Evolutionary conservation across 2,113 vertebrate species (phyloP), one percentile per base, ranked within the genome.

Genomic region (Phaetusa simplex): DNA sequence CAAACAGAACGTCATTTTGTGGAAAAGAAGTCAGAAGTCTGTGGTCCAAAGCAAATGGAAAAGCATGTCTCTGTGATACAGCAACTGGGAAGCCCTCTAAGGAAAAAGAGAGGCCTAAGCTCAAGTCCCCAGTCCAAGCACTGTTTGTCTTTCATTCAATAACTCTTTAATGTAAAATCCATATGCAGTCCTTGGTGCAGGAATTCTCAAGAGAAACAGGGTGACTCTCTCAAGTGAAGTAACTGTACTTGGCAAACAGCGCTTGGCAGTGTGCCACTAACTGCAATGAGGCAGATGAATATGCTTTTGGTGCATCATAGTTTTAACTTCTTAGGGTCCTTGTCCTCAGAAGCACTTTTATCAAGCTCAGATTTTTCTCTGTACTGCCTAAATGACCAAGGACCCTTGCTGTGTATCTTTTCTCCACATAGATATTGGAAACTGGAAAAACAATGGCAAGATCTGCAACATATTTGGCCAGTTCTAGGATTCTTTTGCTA

Each of bases 151-250:
- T 96, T 91, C 83, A 85, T 87, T 95, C 96, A 96, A 80, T 82
- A 95, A 93, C 85, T 82, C 40, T 72, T 93, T 90, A 96, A 95
- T 96, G 85, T 93, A 93, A 97, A 96, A 96, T 95, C 90, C 95
- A 96, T 90, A 97, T 77, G 90, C 96, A 94, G 92, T 86, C 85
- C 85, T 97, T 96, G 95, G 93, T 96, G 92, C 93, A 96, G 82
- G 67, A 95, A 94, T 76, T 91, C 95, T 95, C 97, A 61, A 88
- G 96, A 92, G 96, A 94, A 93, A 88, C 55, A 93, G 96, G 95
- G 95, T 94, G 97, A 94, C 95, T 96, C 87, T 96, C 93, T 96
- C 90, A 93, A 97, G 95, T 96, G 97, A 96, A 96, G 92, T 88
- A 96, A 97, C 96, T 95, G 90, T 85, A 93, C 93, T 97, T 91